phyloP scores from a whole-genome alignment of 2,797 vertebrate genomes.

The Spondyliosoma cantharus region DNA sequence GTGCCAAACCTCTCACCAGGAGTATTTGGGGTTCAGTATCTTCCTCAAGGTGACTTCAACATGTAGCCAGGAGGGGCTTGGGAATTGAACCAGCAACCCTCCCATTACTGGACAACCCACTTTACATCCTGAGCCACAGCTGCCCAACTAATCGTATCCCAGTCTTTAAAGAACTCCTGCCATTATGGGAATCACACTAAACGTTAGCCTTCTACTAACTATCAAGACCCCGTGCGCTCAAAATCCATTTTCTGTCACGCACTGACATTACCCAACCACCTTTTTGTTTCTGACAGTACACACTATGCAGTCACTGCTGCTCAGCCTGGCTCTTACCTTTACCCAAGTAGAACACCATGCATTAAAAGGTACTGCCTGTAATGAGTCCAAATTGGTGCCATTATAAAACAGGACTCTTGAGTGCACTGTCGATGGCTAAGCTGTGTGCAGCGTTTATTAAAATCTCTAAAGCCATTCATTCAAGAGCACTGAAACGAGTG shows the following conservation, averaged over 20 bases:
- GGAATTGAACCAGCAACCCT: no score
- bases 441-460: slow-evolving; percentile 47
- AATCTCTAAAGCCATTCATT: slow-evolving; percentile 59
- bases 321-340: slow-evolving; percentile 53
- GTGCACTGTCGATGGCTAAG: slow-evolving; percentile 43
- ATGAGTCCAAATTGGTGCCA: slow-evolving; percentile 66
- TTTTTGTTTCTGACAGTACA: slow-evolving; percentile 48
- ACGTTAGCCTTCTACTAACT: slow-evolving; percentile 31
- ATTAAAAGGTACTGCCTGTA: slow-evolving; percentile 57
- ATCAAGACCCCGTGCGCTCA: slow-evolving; percentile 38
- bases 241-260: slow-evolving; percentile 54
- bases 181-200: slow-evolving; percentile 25
- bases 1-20: no score
- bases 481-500: slow-evolving; percentile 41
- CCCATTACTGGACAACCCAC: no score
- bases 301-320: slow-evolving; percentile 45
- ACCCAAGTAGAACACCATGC: slow-evolving; percentile 55
- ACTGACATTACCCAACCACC: slow-evolving; percentile 27
- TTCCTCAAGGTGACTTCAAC: no score
- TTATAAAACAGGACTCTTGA: slow-evolving; percentile 58
- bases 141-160: not conserved
- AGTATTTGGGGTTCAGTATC: no score
- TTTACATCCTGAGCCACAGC: not conserved
- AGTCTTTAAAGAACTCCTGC: slow-evolving; percentile 18
- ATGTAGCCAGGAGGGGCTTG: no score